Base-by-base conservation (phyloP, 2,888 invertebrate species). In the Tinea trinotella region DNA sequence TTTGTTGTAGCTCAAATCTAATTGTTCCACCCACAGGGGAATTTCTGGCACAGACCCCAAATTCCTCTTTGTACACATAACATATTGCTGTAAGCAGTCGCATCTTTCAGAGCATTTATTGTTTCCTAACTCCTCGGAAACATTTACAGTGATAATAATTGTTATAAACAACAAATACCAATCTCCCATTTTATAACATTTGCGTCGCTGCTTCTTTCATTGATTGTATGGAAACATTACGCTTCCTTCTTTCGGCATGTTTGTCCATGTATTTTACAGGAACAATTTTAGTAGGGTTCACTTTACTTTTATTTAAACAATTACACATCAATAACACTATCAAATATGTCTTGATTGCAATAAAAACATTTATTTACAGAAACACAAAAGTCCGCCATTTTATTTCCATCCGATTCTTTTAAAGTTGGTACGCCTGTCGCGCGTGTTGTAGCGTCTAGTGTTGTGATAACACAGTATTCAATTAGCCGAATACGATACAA, bases 41-140 rank as follows among this genome's bases (percentile, higher is more conserved):
- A 94, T 87, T 78, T 90, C 85, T 61, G 94, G 93, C 73, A 94
- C 89, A 64, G 88, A 85, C 61, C 87, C 87, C 67, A 94, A 88
- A 74, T 90, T 90, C 70, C 88, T 88, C 67, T 89, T 90, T 62
- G 91, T 90, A 86, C 94, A 95, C 79, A 93, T 92, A 57, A 93
- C 91, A 74, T 90, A 90, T 63, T 88, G 87, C 65, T 91, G 90
- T 62, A 93, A 81, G 76, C 93, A 94, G 66, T 86, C 88, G 76
- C 94, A 95, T 71, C 85, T 85, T 64, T 87, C 87, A 55, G 92
- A 92, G 69, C 93, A 93, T 67, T 83, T 84, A 67, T 80, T 69
- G 62, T 61, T 77, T 68, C 80, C 80, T 62, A 71, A 72, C 62
- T 70, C 69, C 55, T 65, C 59, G 48, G 69, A 71, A 63, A 65